Evolutionary conservation across 1,140 invertebrate genomes (phyloP).

Genomic region (Papilio polytes): DNA sequence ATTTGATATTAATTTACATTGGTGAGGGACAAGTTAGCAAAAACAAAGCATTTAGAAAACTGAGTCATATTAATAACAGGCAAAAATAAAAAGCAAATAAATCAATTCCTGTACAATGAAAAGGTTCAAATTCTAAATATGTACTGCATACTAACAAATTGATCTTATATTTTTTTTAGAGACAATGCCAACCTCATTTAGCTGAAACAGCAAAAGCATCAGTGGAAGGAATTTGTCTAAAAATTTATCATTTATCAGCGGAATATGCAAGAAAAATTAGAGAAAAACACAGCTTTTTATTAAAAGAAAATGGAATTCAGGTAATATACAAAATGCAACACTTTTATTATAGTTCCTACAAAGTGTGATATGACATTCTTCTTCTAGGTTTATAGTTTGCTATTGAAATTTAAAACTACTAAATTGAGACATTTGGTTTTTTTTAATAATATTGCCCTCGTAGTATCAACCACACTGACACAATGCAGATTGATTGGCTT

Average conservation of each 20-base stretch:
- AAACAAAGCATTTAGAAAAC: not conserved
- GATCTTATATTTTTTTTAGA: conserved; percentile 83
- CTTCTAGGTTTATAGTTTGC: too few relatives aligned
- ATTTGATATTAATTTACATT: not conserved
- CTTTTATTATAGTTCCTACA: too few relatives aligned
- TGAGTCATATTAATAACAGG: not conserved
- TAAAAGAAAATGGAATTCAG: conserved; percentile 93
- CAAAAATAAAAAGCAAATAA: not conserved
- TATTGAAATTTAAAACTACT: too few relatives aligned
- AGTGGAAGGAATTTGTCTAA: conserved; percentile 97
- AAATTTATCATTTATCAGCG: conserved; percentile 96
- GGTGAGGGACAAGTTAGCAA: not conserved
- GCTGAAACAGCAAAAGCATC: conserved; percentile 96
- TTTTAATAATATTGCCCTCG: too few relatives aligned
- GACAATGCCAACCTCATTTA: conserved; percentile 97
- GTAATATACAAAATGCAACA: conserved; percentile 46
- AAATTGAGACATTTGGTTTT: too few relatives aligned
- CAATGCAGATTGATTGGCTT: too few relatives aligned
- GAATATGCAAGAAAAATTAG: conserved; percentile 96
- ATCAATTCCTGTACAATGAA: too few relatives aligned
- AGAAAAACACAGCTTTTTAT: conserved; percentile 93
- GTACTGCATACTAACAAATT: conserved; percentile 5
- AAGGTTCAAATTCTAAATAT: not conserved
- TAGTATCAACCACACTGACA: too few relatives aligned
- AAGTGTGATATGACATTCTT: too few relatives aligned